Evolutionary conservation across 2,797 vertebrate species (phyloP).

Genomic region (Xenops minutus): DNA sequence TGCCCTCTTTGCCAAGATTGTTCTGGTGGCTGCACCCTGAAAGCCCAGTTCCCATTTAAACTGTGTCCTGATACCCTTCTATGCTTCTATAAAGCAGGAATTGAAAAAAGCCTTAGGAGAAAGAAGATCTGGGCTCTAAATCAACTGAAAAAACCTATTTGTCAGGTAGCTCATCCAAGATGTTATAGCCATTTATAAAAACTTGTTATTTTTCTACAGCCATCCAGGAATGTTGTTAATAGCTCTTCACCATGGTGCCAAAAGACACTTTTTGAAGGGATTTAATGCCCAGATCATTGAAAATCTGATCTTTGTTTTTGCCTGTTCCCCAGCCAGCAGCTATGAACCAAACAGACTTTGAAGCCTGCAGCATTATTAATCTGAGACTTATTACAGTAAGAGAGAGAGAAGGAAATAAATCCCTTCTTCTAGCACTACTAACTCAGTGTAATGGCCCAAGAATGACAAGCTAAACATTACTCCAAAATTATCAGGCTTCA

Average conservation of each 20-base stretch:
- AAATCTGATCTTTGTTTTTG: slow-evolving; percentile 41
- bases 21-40: neutral
- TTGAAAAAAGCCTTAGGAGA: neutral
- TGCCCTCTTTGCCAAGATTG: neutral
- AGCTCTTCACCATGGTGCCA: neutral
- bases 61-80: neutral
- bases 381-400: slow-evolving; percentile 33
- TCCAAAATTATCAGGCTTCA: slow-evolving; percentile 48
- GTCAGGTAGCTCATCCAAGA: slow-evolving; percentile 30
- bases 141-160: neutral
- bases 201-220: neutral
- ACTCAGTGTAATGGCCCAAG: slow-evolving; percentile 49
- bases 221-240: slow-evolving; percentile 16
- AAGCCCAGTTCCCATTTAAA: neutral
- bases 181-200: slow-evolving; percentile 1
- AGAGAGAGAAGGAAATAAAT: slow-evolving; percentile 43
- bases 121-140: neutral
- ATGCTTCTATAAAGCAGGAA: neutral
- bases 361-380: slow-evolving; percentile 52
- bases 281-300: slow-evolving; percentile 12
- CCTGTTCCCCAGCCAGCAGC: slow-evolving; percentile 16
- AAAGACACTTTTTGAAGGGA: slow-evolving; percentile 30
- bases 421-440: slow-evolving; percentile 38
- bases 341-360: slow-evolving; percentile 46
- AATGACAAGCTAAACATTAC: slow-evolving; percentile 63